Evolutionary conservation across 2,797 vertebrate genomes (phyloP).

Genomic region (Crocodylus rhombifer): DNA sequence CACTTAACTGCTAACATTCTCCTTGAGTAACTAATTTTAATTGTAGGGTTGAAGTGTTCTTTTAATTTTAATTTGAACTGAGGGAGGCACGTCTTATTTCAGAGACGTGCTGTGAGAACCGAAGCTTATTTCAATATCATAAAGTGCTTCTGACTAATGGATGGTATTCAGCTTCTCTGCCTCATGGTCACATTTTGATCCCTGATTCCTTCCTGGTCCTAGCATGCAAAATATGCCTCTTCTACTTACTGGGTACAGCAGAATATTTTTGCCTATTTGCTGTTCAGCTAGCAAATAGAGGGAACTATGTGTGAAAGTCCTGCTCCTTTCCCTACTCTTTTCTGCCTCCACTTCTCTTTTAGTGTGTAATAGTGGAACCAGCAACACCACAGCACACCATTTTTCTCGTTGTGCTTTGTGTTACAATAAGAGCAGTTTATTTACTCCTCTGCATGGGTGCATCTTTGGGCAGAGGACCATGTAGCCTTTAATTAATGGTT

Average conservation of each 20-base stretch:
- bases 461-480: background rate
- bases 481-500: background rate
- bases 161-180: background rate
- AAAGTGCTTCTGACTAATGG: background rate
- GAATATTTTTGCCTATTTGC: background rate
- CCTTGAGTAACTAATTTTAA: background rate
- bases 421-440: background rate
- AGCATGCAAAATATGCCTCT: background rate
- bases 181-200: background rate
- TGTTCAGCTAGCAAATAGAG: background rate
- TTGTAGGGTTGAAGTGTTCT: no score
- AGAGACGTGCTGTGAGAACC: background rate
- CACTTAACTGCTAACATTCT: background rate
- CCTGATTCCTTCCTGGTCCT: background rate
- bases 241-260: background rate
- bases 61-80: background rate
- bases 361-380: background rate
- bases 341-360: background rate
- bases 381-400: rapidly evolving
- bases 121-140: background rate
- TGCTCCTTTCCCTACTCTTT: background rate
- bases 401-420: background rate
- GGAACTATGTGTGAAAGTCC: background rate
- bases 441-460: background rate
- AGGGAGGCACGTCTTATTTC: background rate